Percentiles rank a stretch among this genome's conserved stretches.
Conservation (phyloP, 2,797 vertebrate species). For the Aeoliscus strigatus region DNA sequence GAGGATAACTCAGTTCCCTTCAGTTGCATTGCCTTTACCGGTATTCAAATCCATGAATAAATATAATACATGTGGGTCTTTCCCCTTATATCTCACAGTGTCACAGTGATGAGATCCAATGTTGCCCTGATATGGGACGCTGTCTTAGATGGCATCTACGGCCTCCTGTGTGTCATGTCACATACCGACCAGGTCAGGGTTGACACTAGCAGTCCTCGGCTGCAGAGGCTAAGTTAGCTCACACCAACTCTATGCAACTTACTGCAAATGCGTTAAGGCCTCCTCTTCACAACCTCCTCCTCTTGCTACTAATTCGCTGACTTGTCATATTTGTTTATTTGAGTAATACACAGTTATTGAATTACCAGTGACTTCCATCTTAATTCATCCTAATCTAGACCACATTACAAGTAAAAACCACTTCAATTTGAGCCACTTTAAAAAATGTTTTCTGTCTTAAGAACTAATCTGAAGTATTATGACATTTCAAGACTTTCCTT, state of each 20-base stretch:
- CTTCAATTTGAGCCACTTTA: too few relatives aligned
- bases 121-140: conserved; percentile 61
- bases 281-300: conserved; percentile 12
- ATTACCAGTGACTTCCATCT: background rate
- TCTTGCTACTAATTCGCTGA: conserved; percentile 15
- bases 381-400: too few relatives aligned
- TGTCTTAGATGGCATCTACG: conserved; percentile 32
- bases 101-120: conserved; percentile 24
- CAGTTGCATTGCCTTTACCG: too few relatives aligned
- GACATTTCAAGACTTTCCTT: too few relatives aligned
- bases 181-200: conserved; percentile 76
- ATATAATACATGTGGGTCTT: conserved; percentile 26
- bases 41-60: conserved; percentile 5
- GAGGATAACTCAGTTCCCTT: background rate
- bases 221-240: conserved; percentile 28
- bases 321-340: background rate
- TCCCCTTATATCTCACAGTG: conserved; percentile 37
- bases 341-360: background rate
- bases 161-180: conserved; percentile 56
- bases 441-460: too few relatives aligned
- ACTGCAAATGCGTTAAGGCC: conserved; percentile 31
- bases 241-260: conserved; percentile 25
- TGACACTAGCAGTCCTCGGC: conserved; percentile 29
- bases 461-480: too few relatives aligned
- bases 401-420: too few relatives aligned